Conservation (phyloP, 53 echinoderm and acorn worm species). For the Apostichopus leukothele region DNA sequence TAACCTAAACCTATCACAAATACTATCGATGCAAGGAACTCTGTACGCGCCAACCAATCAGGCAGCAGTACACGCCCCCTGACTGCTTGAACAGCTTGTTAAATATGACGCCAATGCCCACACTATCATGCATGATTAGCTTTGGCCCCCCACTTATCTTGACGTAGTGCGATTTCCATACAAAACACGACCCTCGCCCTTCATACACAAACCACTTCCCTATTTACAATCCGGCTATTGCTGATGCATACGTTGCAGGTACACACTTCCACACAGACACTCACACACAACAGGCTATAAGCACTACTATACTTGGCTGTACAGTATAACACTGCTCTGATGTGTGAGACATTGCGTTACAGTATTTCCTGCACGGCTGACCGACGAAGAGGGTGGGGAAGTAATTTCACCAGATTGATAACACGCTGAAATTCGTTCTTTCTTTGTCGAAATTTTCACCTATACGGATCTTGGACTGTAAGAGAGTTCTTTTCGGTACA, state of each 20-base stretch:
- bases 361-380: conserved; percentile 37
- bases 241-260: conserved; percentile 46
- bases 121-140: conserved; percentile 52
- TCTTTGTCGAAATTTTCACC: neutral
- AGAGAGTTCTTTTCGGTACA: neutral
- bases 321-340: neutral
- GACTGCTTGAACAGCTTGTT: conserved; percentile 41
- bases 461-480: neutral
- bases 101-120: conserved; percentile 52
- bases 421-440: conserved; percentile 4
- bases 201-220: conserved; percentile 55
- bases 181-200: conserved; percentile 55
- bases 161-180: conserved; percentile 50
- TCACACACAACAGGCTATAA: conserved; percentile 12
- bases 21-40: conserved; percentile 20
- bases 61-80: conserved; percentile 48
- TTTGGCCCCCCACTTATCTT: conserved; percentile 55
- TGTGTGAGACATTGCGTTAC: conserved; percentile 18
- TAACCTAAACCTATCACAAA: conserved; percentile 43
- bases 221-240: conserved; percentile 40
- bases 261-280: conserved; percentile 35
- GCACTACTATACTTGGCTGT: neutral
- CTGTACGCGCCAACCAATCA: conserved; percentile 44
- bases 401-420: conserved; percentile 12
- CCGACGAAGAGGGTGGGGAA: conserved; percentile 48